Evolutionary conservation across 2,797 vertebrate species (phyloP).

Genomic region (Poeciliopsis gracilis): DNA sequence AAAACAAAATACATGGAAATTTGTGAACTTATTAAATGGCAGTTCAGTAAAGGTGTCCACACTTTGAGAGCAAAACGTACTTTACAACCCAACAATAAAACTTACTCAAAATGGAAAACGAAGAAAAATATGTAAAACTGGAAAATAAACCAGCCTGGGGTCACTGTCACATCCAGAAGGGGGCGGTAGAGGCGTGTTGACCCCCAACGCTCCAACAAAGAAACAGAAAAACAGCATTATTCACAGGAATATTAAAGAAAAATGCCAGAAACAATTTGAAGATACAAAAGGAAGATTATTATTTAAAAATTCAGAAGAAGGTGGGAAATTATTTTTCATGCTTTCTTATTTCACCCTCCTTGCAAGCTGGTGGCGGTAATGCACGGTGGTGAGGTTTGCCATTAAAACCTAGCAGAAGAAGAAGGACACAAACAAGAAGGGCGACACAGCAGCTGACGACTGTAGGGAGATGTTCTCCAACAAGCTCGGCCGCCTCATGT

Average conservation of each 20-base stretch:
- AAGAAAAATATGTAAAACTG: background rate
- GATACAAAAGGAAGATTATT: no score
- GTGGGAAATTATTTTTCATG: no score
- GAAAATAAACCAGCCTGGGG: background rate
- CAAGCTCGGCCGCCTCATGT: constrained; percentile 44
- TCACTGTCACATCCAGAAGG: background rate
- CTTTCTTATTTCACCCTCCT: no score
- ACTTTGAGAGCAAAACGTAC: background rate
- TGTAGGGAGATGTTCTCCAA: constrained; percentile 51
- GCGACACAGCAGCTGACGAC: rapidly evolving
- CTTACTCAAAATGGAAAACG: background rate
- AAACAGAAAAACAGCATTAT: background rate
- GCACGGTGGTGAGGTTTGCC: no score
- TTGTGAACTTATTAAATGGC: background rate
- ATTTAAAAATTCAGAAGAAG: no score
- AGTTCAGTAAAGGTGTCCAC: background rate
- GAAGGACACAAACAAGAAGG: background rate
- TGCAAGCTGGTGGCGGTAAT: no score
- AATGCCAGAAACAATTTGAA: no score
- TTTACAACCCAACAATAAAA: background rate
- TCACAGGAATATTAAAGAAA: no score
- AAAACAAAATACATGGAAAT: background rate
- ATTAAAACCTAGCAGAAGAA: background rate
- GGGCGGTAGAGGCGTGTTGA: constrained; percentile 9
- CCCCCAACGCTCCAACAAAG: background rate